Base-by-base conservation (phyloP, 2,113 vertebrate genomes). In the Aegithalos caudatus region DNA sequence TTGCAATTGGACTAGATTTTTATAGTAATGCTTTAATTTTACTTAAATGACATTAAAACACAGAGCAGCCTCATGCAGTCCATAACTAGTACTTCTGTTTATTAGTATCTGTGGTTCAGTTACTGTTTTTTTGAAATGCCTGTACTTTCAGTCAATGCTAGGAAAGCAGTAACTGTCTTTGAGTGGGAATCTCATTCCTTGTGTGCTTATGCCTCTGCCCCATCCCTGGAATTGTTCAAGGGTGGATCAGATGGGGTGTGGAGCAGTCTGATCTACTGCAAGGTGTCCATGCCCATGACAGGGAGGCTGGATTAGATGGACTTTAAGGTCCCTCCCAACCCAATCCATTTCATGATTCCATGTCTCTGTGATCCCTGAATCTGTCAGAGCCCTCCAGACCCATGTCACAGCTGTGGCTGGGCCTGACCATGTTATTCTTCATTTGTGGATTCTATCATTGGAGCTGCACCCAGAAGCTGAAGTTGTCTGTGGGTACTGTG, bases 351-450 rank as follows among this genome's bases (percentile, higher is more conserved):
- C 29, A 22, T 22, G 16, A 67, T 40, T 40, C 25, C 2, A 1
- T 6, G 5, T 37, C 54, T 54, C 60, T 15, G 1, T 58, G 17
- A 7, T 38, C 22, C 27, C 5, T 16, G 19, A 15, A 12, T 35
- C n/a, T 48, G 21, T 45, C 35, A 53, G 5, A 58, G 29, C 19
- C 12, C 44, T 66, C 24, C 44, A 1, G 10, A 8, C 29, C 9
- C 0, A 0, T 4, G 1, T 56, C 14, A 4, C 9, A 6, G 5
- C 35, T 23, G 12, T 22, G 67, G 13, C 31, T 66, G 42, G 10
- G n/a, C 31, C 16, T 3, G 13, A 51, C 10, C 6, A 0, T 6
- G 6, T 38, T 6, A 0, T 44, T 78, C 40, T 61, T 44, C 38
- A 27, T 22, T 12, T 29, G 27, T 9, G 35, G 22, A 10, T 33